Evolutionary conservation across 2,113 vertebrate genomes (phyloP).

Genomic region (Pygoscelis adeliae): DNA sequence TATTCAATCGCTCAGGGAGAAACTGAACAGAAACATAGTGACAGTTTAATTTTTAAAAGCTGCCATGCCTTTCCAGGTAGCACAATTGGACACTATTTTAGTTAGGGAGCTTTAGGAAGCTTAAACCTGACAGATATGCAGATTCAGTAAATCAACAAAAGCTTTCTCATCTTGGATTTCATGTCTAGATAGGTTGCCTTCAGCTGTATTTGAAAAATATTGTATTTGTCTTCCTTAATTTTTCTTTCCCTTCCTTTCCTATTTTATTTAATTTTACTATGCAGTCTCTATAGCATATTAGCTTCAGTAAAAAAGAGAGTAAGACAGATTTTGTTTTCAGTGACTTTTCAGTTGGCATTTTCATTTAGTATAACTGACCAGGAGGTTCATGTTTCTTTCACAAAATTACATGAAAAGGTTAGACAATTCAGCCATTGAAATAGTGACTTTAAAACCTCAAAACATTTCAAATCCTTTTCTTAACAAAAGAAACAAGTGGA

Average conservation of each 20-base stretch:
- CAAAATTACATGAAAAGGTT: not conserved
- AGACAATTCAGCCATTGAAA: not conserved
- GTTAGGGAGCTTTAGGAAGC: constrained; percentile 3
- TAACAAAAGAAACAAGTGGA: not conserved
- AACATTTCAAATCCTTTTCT: not conserved
- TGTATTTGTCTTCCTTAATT: not conserved
- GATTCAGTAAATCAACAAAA: constrained; percentile 5
- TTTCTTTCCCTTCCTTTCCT: not conserved
- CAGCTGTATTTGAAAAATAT: not conserved
- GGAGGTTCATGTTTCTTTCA: not conserved
- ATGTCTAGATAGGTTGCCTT: not conserved
- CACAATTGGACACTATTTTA: constrained; percentile 8
- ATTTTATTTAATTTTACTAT: not conserved
- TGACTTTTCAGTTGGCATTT: not conserved
- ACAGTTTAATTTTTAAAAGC: constrained; percentile 59
- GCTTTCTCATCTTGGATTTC: not conserved
- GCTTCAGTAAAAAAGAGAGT: not conserved
- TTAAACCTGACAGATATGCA: constrained; percentile 23
- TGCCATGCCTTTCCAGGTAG: constrained; percentile 18
- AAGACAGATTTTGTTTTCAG: not conserved
- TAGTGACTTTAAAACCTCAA: not conserved
- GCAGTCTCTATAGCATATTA: not conserved
- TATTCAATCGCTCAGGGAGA: constrained; percentile 13
- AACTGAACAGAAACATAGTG: constrained; percentile 39
- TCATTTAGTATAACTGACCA: not conserved